Evolutionary conservation across 2,888 invertebrate genomes (phyloP), one percentile per base, ranked within the genome.

Genomic region (Idaea dimidiata): DNA sequence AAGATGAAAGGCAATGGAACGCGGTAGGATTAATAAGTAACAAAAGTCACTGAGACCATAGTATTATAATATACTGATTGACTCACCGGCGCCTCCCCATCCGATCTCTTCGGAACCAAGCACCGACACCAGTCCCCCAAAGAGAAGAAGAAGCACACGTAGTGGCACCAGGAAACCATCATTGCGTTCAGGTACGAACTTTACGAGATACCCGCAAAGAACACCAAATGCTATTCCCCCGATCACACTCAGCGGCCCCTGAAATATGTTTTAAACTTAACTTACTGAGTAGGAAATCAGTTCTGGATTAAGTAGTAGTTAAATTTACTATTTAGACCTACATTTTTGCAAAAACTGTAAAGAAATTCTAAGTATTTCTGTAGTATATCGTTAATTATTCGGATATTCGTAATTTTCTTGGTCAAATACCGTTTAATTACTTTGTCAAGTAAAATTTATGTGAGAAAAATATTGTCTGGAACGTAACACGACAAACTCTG

Each of bases 31-130:
- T n/a, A n/a, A 24, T 24, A 24, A 5, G 24, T 24, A 24, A 24
- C 24, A 24, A 24, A 24, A 3, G 10, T 43, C 16, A 55, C 54
- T 55, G 3, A 6, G 16, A 55, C 16, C 16, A 16, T 54, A 59
- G 8, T 14, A 43, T 43, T 31, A 17, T 18, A 62, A 55, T n/a
- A n/a, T n/a, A n/a, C n/a, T n/a, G n/a, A n/a, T 58, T 54, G 33
- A 57, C 80, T 83, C 72, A 93, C 93, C 94, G 69, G 94, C 94
- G 4, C 94, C 94, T 66, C 94, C 94, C 85, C 93, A 95, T 6
- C 95, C 97, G 64, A 97, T 93, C 65, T 95, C 93, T 72, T 97
- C 97, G 72, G 97, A 97, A 14, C 98, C 98, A 76, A 98, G 96
- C 60, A 98, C 96, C 1, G 97, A 96, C 73, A 97, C 92, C 66